Evolutionary conservation across 2,888 invertebrate species (phyloP).

Genomic region (Cheiracanthium punctorium): DNA sequence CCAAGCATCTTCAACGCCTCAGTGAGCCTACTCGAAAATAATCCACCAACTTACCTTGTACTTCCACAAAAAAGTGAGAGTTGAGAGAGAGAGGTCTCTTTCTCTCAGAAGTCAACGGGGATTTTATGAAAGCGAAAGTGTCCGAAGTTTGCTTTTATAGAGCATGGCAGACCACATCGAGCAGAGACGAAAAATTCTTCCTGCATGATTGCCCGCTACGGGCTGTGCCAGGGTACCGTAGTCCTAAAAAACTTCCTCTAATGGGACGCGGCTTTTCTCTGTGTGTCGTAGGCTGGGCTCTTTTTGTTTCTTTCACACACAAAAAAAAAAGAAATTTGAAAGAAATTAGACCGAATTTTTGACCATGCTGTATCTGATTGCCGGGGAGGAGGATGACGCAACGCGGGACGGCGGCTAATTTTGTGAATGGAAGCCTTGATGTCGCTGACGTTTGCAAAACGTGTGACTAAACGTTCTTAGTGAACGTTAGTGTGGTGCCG

Average conservation of each 20-base stretch:
- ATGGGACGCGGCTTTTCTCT: conserved; percentile 17
- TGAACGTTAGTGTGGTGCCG: too few relatives aligned
- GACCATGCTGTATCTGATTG: conserved; percentile 15
- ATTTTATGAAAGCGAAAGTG: conserved; percentile 54
- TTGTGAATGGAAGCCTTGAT: too few relatives aligned
- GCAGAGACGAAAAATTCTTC: conserved; percentile 42
- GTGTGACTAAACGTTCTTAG: too few relatives aligned
- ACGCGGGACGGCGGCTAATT: background rate
- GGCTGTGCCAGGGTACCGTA: conserved; percentile 41
- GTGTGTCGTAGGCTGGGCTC: background rate
- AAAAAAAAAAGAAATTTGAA: too few relatives aligned
- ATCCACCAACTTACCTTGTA: conserved; percentile 17
- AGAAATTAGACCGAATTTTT: conserved; percentile 11
- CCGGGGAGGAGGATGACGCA: background rate
- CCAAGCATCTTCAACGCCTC: too few relatives aligned
- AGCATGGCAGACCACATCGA: conserved; percentile 50
- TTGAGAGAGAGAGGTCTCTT: background rate
- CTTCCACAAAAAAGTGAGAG: background rate
- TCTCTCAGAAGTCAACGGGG: conserved; percentile 7
- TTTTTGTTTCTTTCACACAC: conserved; percentile 14
- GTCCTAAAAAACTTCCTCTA: conserved; percentile 43
- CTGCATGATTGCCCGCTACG: conserved; percentile 52
- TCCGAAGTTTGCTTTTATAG: conserved; percentile 54
- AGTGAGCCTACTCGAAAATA: too few relatives aligned
- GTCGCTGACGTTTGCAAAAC: too few relatives aligned